A percentile compares a stretch with the other conserved stretches of the same genome.
Evolutionary conservation across 2,797 vertebrate species (phyloP).

Genomic region (Chiloscyllium punctatum): DNA sequence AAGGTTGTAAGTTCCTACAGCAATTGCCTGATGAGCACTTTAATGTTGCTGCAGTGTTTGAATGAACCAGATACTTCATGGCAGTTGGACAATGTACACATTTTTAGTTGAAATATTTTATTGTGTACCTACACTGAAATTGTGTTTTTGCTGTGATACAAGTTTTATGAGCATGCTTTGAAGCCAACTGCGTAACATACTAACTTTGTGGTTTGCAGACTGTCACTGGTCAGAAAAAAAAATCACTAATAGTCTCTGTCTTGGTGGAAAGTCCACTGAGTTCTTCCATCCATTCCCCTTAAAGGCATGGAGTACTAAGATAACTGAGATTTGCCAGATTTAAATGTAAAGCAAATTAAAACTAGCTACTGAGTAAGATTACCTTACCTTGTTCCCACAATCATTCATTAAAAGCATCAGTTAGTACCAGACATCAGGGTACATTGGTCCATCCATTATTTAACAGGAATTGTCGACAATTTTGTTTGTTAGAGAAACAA

Average conservation of each 20-base stretch:
- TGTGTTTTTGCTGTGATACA: background rate
- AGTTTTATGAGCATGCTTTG: background rate
- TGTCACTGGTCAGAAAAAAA: background rate
- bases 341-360: background rate
- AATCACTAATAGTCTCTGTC: background rate
- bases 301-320: too few species aligned
- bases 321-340: background rate
- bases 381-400: too few species aligned
- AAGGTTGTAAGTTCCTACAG: background rate
- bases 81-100: background rate
- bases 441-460: background rate
- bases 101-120: slow-evolving; percentile 29
- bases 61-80: background rate
- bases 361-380: background rate
- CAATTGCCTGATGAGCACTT: background rate
- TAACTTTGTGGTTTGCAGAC: background rate
- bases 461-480: background rate
- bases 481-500: background rate
- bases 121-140: background rate
- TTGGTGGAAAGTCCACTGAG: too few species aligned
- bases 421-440: background rate
- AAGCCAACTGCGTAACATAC: too few species aligned
- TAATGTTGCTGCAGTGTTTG: background rate
- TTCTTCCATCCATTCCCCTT: background rate
- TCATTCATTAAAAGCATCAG: background rate